These are phyloP conservation scores for Poecilus cupreus DNA, from an alignment of 2,888 invertebrate species.

Conservation along the genomic window DNA sequence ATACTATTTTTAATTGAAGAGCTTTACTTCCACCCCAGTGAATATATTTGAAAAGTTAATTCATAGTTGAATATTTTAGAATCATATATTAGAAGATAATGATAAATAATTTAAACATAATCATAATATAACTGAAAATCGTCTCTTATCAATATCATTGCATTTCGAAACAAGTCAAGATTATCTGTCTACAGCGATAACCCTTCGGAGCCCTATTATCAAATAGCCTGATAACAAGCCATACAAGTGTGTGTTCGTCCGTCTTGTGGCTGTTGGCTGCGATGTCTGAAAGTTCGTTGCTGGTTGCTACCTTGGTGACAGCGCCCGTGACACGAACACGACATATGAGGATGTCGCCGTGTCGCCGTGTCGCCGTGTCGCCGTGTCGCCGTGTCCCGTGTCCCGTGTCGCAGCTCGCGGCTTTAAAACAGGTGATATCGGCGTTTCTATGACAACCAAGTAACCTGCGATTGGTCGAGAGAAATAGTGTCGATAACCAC, in stretches of 20 bases:
- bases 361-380: too few species aligned
- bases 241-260: background rate
- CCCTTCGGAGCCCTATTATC: conserved; percentile 16
- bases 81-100: too few species aligned
- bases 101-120: too few species aligned
- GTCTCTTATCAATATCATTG: conserved; percentile 16
- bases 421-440: conserved; percentile 57
- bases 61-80: too few species aligned
- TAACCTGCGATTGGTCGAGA: conserved; percentile 70
- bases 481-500: conserved; percentile 71
- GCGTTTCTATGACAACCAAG: conserved; percentile 69
- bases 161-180: conserved; percentile 33
- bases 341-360: conserved; percentile 47
- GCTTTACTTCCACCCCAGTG: too few species aligned
- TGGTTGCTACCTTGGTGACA: too few species aligned
- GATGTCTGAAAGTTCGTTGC: background rate
- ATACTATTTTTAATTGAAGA: too few species aligned
- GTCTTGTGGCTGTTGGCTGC: background rate
- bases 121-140: too few species aligned
- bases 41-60: too few species aligned
- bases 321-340: conserved; percentile 23
- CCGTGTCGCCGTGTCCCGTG: too few species aligned
- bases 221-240: background rate
- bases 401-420: conserved; percentile 36
- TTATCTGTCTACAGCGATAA: conserved; percentile 30